Evolutionary conservation across 2,888 invertebrate genomes (phyloP).

Genomic region (Drosophila affinis): DNA sequence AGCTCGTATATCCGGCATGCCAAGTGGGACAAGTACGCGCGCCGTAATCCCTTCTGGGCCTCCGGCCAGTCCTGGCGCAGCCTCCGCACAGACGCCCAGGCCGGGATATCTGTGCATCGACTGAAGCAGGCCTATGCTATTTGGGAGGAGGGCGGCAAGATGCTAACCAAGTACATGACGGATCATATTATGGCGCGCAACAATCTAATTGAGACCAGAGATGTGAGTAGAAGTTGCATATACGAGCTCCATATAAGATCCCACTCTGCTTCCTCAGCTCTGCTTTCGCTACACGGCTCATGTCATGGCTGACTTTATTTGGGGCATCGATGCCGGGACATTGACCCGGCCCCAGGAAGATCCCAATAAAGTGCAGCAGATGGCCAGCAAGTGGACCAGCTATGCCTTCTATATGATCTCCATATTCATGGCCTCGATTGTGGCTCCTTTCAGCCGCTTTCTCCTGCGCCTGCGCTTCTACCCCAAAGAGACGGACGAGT

Average conservation of each 20-base stretch:
- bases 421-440: conserved; percentile 58
- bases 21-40: conserved; percentile 83
- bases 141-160: conserved; percentile 63
- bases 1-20: conserved; percentile 73
- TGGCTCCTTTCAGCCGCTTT: conserved; percentile 62
- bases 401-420: conserved; percentile 58
- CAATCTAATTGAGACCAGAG: conserved; percentile 64
- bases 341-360: conserved; percentile 29
- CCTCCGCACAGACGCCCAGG: conserved; percentile 83
- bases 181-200: conserved; percentile 7
- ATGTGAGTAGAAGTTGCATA: conserved; percentile 56
- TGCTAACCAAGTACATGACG: conserved; percentile 54
- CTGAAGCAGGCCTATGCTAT: conserved; percentile 66
- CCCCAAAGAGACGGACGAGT: conserved; percentile 86
- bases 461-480: conserved; percentile 64
- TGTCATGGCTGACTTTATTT: conserved; percentile 78
- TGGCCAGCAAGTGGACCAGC: conserved; percentile 66
- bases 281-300: conserved; percentile 73
- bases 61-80: conserved; percentile 84
- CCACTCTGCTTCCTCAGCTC: conserved; percentile 54
- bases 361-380: conserved; percentile 54
- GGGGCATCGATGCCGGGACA: conserved; percentile 79
- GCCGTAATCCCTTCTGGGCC: conserved; percentile 84
- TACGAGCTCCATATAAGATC: neutral
- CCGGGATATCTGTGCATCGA: conserved; percentile 84